phyloP scores from a whole-genome alignment of 2,888 invertebrate genomes.

The Leucania comma region DNA sequence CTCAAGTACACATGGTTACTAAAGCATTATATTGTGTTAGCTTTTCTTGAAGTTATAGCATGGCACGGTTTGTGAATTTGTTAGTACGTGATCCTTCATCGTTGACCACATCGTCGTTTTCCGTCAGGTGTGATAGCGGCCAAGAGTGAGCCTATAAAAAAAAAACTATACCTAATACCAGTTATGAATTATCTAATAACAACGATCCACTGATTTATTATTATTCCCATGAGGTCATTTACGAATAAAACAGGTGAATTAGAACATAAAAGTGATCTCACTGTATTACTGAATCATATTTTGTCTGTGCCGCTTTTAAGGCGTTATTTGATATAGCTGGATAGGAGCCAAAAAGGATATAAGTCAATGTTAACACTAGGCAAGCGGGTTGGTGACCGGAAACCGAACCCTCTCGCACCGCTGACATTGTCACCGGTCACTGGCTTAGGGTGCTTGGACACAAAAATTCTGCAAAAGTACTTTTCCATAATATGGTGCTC shows the following conservation, averaged over 20 bases:
- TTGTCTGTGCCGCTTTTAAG: not conserved
- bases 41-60: not conserved
- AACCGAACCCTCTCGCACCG: constrained; percentile 23
- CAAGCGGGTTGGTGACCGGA: constrained; percentile 41
- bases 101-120: no score
- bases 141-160: no score
- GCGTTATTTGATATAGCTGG: constrained; percentile 13
- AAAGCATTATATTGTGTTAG: not conserved
- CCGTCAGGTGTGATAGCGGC: no score
- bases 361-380: constrained; percentile 31
- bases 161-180: not conserved
- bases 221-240: not conserved
- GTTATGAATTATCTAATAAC: not conserved
- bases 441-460: constrained; percentile 28
- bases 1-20: not conserved
- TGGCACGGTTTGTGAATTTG: not conserved
- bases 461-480: not conserved
- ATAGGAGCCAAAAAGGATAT: constrained; percentile 31
- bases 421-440: constrained; percentile 38
- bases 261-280: constrained; percentile 13
- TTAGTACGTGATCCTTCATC: no score
- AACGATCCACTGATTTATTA: constrained; percentile 8
- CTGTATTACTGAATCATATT: constrained; percentile 5
- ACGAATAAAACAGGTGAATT: constrained; percentile 7
- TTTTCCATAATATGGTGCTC: not conserved